phyloP scores from a whole-genome alignment of 2,888 invertebrate species.

The Ellobium chinense region DNA sequence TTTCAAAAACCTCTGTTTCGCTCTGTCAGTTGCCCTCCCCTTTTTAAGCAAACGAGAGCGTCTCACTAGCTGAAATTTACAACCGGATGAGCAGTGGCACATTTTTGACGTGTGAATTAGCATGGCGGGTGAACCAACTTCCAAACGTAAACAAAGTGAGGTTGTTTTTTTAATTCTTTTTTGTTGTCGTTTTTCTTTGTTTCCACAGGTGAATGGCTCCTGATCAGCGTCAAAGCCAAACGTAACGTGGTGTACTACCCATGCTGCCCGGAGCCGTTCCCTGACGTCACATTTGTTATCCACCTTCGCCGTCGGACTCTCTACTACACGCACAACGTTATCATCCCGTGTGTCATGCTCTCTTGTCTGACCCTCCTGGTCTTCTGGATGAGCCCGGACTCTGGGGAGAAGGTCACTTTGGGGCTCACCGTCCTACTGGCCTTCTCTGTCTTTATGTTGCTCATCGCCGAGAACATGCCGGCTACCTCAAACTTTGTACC shows the following conservation, averaged over 20 bases:
- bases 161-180: too few relatives aligned
- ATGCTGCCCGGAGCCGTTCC: constrained; percentile 76
- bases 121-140: too few relatives aligned
- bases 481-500: constrained; percentile 80
- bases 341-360: constrained; percentile 79
- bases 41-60: too few relatives aligned
- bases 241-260: constrained; percentile 75
- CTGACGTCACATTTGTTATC: constrained; percentile 80
- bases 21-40: too few relatives aligned
- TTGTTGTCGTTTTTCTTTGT: too few relatives aligned
- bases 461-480: constrained; percentile 80
- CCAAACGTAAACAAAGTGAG: too few relatives aligned
- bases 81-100: too few relatives aligned
- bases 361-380: constrained; percentile 79
- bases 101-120: too few relatives aligned
- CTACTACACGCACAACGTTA: constrained; percentile 77
- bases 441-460: constrained; percentile 79
- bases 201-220: constrained; percentile 73
- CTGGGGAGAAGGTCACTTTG: constrained; percentile 79
- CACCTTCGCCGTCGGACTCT: constrained; percentile 80
- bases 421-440: constrained; percentile 79
- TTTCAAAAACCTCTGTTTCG: too few relatives aligned
- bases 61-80: too few relatives aligned
- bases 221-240: constrained; percentile 67
- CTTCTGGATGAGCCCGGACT: constrained; percentile 79